Conservation (phyloP, 1,140 invertebrate species). For the Pararge aegeria region DNA sequence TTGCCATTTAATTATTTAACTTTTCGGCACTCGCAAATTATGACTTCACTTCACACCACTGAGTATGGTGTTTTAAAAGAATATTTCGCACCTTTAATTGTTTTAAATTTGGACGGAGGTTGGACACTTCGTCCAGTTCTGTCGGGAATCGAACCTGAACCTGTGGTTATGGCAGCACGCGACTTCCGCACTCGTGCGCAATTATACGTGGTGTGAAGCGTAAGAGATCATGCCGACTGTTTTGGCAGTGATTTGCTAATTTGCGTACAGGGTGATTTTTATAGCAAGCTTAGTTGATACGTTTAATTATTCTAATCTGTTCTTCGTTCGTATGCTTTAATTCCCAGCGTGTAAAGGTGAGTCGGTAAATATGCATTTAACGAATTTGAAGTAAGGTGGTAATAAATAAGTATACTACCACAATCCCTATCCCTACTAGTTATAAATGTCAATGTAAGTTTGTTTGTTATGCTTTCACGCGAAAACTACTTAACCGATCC, state of each 20-base stretch:
- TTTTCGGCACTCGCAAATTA: conserved; percentile 6
- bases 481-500: no score
- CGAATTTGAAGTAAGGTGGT: no score
- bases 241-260: conserved; percentile 40
- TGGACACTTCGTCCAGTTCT: conserved; percentile 15
- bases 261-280: conserved; percentile 34
- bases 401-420: no score
- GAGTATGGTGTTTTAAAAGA: conserved; percentile 3
- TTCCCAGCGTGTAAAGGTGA: no score
- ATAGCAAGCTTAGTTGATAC: no score
- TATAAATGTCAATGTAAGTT: no score
- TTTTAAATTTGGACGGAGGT: conserved; percentile 5
- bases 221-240: conserved; percentile 28
- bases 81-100: conserved; percentile 19
- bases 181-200: conserved; percentile 36
- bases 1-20: neutral
- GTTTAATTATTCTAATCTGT: no score
- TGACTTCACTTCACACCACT: neutral
- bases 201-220: conserved; percentile 33
- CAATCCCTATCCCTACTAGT: no score
- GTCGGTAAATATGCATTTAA: no score
- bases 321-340: no score
- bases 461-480: no score
- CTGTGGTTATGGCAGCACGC: conserved; percentile 47
- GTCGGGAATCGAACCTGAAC: conserved; percentile 31